phyloP scores from a whole-genome alignment of 2,888 invertebrate genomes.

The Diploptera punctata region DNA sequence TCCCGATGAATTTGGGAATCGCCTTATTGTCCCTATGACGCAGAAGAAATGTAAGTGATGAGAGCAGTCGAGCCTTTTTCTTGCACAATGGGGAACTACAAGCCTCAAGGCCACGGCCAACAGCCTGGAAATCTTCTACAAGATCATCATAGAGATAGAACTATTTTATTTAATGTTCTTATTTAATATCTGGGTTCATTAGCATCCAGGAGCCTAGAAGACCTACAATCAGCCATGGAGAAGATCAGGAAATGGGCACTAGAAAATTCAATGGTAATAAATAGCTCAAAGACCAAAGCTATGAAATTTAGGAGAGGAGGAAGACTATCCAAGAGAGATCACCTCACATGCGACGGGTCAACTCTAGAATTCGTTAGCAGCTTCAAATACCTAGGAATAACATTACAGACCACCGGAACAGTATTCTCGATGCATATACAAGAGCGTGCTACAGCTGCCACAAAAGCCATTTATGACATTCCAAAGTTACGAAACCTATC shows the following conservation, averaged over 20 bases:
- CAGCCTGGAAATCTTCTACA: no score
- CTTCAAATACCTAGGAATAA: neutral
- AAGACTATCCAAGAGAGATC: neutral
- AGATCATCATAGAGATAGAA: neutral
- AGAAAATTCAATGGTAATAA: conserved; percentile 1
- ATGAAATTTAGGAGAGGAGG: neutral
- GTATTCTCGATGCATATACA: neutral
- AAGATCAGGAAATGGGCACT: neutral
- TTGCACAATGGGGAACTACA: no score
- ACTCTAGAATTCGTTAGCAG: neutral
- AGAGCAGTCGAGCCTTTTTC: no score
- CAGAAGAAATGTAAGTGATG: no score
- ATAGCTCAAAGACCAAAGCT: no score
- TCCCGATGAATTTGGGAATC: no score
- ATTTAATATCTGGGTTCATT: no score
- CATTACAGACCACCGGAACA: neutral
- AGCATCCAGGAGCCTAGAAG: neutral
- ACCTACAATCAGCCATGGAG: neutral
- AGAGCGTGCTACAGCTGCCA: neutral
- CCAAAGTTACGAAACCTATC: neutral
- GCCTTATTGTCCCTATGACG: no score
- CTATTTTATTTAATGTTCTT: no score
- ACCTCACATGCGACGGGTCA: neutral
- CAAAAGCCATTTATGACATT: neutral
- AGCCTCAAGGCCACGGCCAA: no score